These are phyloP conservation scores for Panopea generosa DNA, from an alignment of 2,888 invertebrate genomes.

Conservation along the genomic window DNA sequence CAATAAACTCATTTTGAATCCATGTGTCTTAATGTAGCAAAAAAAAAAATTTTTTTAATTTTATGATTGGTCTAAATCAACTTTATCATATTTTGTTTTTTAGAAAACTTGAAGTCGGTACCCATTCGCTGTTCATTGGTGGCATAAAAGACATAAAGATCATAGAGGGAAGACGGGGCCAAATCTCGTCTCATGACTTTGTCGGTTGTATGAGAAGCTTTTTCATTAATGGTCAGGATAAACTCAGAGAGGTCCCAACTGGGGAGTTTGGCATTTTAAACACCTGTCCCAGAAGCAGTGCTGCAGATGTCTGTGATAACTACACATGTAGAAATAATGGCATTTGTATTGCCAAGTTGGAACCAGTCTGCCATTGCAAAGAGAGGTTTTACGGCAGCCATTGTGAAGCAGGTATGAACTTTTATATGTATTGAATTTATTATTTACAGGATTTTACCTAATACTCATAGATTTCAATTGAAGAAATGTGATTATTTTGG, in stretches of 20 bases:
- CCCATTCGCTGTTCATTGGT: constrained; percentile 90
- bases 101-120: constrained; percentile 56
- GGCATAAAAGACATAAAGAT: constrained; percentile 94
- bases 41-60: too few species aligned
- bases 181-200: constrained; percentile 96
- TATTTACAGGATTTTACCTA: too few species aligned
- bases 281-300: constrained; percentile 90
- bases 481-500: too few species aligned
- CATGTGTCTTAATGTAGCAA: too few species aligned
- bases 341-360: constrained; percentile 93
- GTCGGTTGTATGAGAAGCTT: constrained; percentile 97
- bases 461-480: too few species aligned
- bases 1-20: too few species aligned
- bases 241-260: constrained; percentile 51
- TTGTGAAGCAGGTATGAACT: constrained; percentile 88
- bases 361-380: constrained; percentile 88
- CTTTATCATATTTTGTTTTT: too few species aligned
- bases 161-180: constrained; percentile 92
- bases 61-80: too few species aligned
- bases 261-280: constrained; percentile 90
- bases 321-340: constrained; percentile 89
- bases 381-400: constrained; percentile 91
- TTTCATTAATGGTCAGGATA: constrained; percentile 90
- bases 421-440: too few species aligned
- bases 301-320: constrained; percentile 72